Conservation (phyloP, 2,888 invertebrate species). For the Microplitis deprimator region DNA sequence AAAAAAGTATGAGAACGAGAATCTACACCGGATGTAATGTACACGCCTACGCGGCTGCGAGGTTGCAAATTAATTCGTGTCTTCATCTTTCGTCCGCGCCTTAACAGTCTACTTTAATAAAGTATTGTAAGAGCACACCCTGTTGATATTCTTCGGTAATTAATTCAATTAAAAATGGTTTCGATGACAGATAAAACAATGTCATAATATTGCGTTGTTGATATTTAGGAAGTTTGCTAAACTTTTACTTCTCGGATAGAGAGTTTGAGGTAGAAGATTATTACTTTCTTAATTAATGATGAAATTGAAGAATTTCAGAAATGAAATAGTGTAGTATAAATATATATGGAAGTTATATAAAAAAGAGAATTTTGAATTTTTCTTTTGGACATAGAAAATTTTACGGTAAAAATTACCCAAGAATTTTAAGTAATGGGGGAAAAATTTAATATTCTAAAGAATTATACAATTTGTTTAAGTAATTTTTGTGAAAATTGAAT, state of each 20-base stretch:
- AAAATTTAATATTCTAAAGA: no score
- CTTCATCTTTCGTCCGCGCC: slow-evolving; percentile 44
- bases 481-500: no score
- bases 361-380: no score
- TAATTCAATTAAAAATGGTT: not conserved
- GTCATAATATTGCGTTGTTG: not conserved
- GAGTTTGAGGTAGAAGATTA: not conserved
- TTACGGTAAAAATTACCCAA: no score
- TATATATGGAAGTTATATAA: no score
- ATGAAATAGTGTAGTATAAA: no score
- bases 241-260: not conserved
- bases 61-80: slow-evolving; percentile 54
- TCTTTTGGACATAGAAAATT: no score
- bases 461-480: no score
- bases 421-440: no score
- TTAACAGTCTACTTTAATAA: slow-evolving; percentile 49
- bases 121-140: slow-evolving; percentile 66
- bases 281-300: not conserved
- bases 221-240: not conserved
- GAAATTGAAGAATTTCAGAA: not conserved
- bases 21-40: slow-evolving; percentile 51
- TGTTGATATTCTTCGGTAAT: slow-evolving; percentile 36
- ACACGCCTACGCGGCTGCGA: slow-evolving; percentile 48
- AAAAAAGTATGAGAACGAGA: not conserved
- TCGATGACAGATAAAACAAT: slow-evolving; percentile 7